Base-by-base conservation (phyloP, 2,888 invertebrate genomes). In the Drosophila koepferae region DNA sequence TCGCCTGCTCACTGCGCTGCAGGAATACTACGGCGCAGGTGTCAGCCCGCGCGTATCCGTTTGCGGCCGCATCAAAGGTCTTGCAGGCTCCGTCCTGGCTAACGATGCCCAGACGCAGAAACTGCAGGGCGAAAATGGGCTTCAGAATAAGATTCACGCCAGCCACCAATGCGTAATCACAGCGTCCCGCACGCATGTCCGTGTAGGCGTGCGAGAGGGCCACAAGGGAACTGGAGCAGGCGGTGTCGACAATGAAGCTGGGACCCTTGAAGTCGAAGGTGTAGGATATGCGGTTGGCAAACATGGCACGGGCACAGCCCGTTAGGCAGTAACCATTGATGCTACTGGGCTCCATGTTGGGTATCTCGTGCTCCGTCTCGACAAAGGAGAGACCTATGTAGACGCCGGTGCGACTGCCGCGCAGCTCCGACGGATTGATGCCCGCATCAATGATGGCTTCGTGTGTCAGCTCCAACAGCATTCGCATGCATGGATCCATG, bases 241-340 rank as follows among this genome's bases (percentile, higher is more conserved):
- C 99, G 7, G 99, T 99, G 94, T 99, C 99, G 55, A 99, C 94
- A n/a, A 98, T 96, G 93, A 97, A 99, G 92, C 98, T 99, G 12
- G 99, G 99, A 1, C 99, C 98, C 92, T 95, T 96, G 81, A 99
- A 96, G 93, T 99, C 99, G 93, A 99, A 99, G 60, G 98, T 96
- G 94, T 96, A 99, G 0, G 99, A 99, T 72, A 99, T 95, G 90
- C 99, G 96, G 94, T 99, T 99, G 69, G 99, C 96, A 94, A 99
- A 98, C 99, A 99, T 99, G 71, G 98, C 97, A 54, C 98, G 95
- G 85, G 97, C 97, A 93, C 98, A 98, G 49, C 99, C 99, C 6
- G 97, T 98, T 91, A 99, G 94, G 79, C 97, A 97, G 93, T 99
- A 99, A 31, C 97, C 97, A 91, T 96, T 97, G 55, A 97, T 95